Evolutionary conservation across 64 coral and sea anemone species (phyloP), one percentile per base, ranked within the genome.

Genomic region (Montipora sp.): DNA sequence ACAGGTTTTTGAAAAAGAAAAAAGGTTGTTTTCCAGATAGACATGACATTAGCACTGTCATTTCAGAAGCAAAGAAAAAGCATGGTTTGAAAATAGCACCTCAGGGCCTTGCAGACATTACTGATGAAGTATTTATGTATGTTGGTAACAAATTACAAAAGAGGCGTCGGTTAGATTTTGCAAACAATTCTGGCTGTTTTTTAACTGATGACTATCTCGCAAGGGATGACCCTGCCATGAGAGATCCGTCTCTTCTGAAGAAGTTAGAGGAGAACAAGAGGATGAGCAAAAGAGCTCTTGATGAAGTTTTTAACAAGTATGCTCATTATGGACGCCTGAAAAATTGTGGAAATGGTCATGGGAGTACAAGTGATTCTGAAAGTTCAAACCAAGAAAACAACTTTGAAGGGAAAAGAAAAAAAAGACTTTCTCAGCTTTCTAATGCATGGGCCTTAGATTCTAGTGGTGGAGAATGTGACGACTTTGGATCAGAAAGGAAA

Each of bases 101-200:
- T 12, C 79, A 88, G 75, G 78, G 89, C 2, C 71, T 86, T 43
- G 83, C 84, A 23, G 98, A 96, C 12, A 78, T 99, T 49, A 92
- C 89, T 51, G 86, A 83, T 19, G 98, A 99, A 24, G 80, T 99
- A 44, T 99, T 99, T 77, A 90, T 93, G 16, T 80, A 91, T 8
- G 73, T 99, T 61, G 98, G 98, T 16, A 99, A 99, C 66, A 99
- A 90, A 47, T 67, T 99, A 46, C 98, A 99, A 75, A 92, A 92
- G 77, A 83, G 77, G 47, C 95, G 98, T 15, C 93, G 96, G 67
- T 94, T 80, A 24, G 98, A 99, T 89, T 94, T 90, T 59, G 65
- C 77, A 23, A 92, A 83, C 72, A 99, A 99, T 67, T 99, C 96
- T 94, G 98, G 98, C 5, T 92, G 94, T 60, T 83, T 85, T 68